Base-by-base conservation (phyloP, 2,113 vertebrate species). In the Cinclus mexicanus region DNA sequence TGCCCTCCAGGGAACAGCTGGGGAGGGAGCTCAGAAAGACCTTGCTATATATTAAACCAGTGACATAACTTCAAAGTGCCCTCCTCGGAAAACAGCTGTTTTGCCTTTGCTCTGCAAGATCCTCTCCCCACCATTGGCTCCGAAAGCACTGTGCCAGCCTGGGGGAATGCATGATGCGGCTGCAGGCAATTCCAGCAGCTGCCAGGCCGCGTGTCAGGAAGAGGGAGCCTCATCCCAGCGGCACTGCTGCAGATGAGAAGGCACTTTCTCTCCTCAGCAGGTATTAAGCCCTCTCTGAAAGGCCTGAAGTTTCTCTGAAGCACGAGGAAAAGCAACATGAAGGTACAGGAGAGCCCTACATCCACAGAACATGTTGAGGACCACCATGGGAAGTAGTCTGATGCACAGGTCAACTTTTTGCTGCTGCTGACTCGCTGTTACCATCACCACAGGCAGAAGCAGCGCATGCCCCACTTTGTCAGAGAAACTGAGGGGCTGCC, bases 261-360 rank as follows among this genome's bases (percentile, higher is more conserved):
- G 94, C 95, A 94, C 61, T 95, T 96, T 96, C 84, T 65, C 29
- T 67, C 79, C 64, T 93, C 71, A 35, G 75, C 50, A 72, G 49
- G 19, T 29, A 89, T 88, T 91, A 82, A 83, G 79, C 52, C 63
- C n/a, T 65, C 46, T 26, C 3, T 0, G 33, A 63, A 85, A 95
- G 85, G 84, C 59, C 75, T 20, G 49, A 71, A 82, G 80, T 67
- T 82, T n/a, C 53, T 47, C 35, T 11, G 16, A 9, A 31, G 55
- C 1, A 0, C 0, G 0, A 65, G 55, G 64, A 31, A 64, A 70
- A 87, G 61, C 7, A 2, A n/a, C 41, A 25, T 2, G 1, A 60
- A 82, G 63, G 71, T 47, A 44, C 0, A 3, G n/a, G 35, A 49
- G 15, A 49, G 28, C 4, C 50, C 29, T 7, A 2, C 10, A 6